Evolutionary conservation across 2,113 vertebrate species (phyloP).

Genomic region (Ceyx melanurus): DNA sequence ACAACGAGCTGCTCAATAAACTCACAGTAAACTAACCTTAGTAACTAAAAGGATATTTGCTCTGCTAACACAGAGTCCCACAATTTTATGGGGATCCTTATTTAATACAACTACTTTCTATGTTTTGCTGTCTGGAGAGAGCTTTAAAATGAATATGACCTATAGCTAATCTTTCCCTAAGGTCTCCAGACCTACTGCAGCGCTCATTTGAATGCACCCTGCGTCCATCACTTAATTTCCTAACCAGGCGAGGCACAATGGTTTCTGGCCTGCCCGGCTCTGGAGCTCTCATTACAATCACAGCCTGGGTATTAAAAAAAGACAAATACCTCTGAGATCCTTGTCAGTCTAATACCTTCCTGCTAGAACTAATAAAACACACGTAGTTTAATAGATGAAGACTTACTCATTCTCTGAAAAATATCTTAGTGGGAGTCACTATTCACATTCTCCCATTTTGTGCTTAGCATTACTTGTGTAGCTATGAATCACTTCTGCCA

Average conservation of each 20-base stretch:
- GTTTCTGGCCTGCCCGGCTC: constrained; percentile 1
- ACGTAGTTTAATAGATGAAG: not conserved
- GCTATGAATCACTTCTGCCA: not conserved
- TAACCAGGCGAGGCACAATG: constrained; percentile 1
- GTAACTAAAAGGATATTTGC: not conserved
- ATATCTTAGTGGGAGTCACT: not conserved
- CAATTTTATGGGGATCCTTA: not conserved
- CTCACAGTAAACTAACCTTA: not conserved
- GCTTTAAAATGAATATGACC: not conserved
- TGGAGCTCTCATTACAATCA: not conserved
- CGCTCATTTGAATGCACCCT: constrained; percentile 2
- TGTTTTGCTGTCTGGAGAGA: not conserved
- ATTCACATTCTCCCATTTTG: not conserved
- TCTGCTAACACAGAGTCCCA: not conserved
- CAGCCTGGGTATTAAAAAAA: constrained; percentile 30
- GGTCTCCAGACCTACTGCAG: not conserved
- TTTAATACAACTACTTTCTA: not conserved
- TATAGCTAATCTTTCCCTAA: not conserved
- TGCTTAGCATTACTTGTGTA: not conserved
- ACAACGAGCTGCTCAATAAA: not conserved
- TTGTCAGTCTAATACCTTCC: constrained; percentile 39
- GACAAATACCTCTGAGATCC: constrained; percentile 26
- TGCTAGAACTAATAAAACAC: constrained; percentile 41
- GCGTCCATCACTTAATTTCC: constrained; percentile 36
- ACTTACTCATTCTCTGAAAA: constrained; percentile 42